Percentiles rank a stretch among this genome's conserved stretches.
These are phyloP conservation scores for Myanophis thanlyinensis DNA, from an alignment of 2,113 vertebrate species.

Conservation along the genomic window DNA sequence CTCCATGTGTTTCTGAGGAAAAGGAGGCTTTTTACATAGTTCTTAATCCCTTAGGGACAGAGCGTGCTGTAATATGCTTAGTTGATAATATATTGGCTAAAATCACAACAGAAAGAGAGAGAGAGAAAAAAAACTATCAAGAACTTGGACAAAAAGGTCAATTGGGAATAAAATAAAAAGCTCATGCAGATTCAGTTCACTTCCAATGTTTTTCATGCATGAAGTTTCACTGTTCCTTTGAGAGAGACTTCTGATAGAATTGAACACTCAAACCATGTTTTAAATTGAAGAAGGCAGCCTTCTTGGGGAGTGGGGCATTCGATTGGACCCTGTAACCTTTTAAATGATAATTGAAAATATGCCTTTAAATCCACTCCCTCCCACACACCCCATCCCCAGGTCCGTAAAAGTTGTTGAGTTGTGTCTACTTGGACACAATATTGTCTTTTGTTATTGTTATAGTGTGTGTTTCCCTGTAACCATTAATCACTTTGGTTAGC, in stretches of 20 bases:
- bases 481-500: not conserved
- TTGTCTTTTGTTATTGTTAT: not conserved
- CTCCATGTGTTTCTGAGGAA: not conserved
- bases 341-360: not conserved
- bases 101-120: not conserved
- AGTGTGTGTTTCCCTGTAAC: not conserved
- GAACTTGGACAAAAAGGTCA: not conserved
- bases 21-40: not conserved
- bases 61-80: not conserved
- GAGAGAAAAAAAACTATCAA: not conserved
- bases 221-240: not conserved
- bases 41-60: not conserved
- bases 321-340: not conserved
- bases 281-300: not conserved
- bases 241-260: not conserved
- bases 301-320: not conserved
- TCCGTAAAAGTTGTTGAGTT: not conserved
- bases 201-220: not conserved
- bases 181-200: not conserved
- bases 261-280: not conserved
- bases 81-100: not conserved
- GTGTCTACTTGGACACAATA: not conserved
- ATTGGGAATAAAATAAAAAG: not conserved
- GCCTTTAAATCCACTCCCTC: too few relatives aligned
- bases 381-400: not conserved